phyloP scores from a whole-genome alignment of 1,140 invertebrate genomes.

The Neuroterus valhalla region DNA sequence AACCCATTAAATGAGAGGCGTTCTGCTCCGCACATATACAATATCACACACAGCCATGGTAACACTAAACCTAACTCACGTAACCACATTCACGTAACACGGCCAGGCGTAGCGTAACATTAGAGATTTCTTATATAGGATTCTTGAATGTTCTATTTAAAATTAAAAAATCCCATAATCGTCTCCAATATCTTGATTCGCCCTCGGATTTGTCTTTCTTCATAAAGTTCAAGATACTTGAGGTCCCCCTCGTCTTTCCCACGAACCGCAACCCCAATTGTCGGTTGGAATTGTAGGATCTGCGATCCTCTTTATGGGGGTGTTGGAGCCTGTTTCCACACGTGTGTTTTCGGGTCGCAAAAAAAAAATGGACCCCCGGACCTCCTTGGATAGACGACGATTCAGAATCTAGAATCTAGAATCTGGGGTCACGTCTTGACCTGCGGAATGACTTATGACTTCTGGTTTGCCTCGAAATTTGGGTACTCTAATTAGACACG shows the following conservation, averaged over 20 bases:
- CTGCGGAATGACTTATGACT: conserved; percentile 40
- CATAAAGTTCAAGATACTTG: conserved; percentile 18
- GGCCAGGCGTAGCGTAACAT: too few relatives aligned
- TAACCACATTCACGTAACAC: too few relatives aligned
- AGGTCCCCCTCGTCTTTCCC: conserved; percentile 53
- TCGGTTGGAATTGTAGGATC: conserved; percentile 52
- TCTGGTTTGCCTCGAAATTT: conserved; percentile 18
- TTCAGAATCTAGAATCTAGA: not conserved
- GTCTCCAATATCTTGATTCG: too few relatives aligned
- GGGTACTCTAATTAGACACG: conserved; percentile 34
- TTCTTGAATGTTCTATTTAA: too few relatives aligned
- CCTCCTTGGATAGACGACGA: conserved; percentile 24
- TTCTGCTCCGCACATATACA: too few relatives aligned
- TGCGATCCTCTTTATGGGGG: conserved; percentile 52
- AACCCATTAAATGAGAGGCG: too few relatives aligned
- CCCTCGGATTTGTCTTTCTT: not conserved
- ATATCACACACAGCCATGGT: too few relatives aligned
- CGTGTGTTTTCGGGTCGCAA: conserved; percentile 52
- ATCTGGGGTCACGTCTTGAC: conserved; percentile 36
- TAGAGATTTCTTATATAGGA: too few relatives aligned
- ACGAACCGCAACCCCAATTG: conserved; percentile 51
- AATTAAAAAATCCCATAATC: too few relatives aligned
- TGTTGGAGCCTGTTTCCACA: conserved; percentile 58
- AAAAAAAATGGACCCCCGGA: conserved; percentile 50
- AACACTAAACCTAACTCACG: too few relatives aligned